A percentile compares a stretch with the other conserved stretches of the same genome.
These are phyloP conservation scores for Alectoris magna DNA, from an alignment of 2,797 vertebrate species.

Conservation along the genomic window DNA sequence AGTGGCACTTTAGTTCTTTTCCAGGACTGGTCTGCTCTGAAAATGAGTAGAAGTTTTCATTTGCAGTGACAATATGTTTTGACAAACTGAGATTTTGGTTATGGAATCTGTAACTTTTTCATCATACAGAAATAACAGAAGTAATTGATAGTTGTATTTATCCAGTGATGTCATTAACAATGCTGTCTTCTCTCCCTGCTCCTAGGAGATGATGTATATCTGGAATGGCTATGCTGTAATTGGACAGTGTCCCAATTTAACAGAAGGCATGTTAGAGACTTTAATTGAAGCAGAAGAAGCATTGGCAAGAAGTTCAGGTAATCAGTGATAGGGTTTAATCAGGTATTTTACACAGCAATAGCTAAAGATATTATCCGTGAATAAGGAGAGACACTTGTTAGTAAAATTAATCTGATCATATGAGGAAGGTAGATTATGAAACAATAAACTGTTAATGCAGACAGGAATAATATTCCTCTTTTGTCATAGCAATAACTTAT, in stretches of 20 bases:
- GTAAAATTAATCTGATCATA: constrained; percentile 23
- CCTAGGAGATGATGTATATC: constrained; percentile 99
- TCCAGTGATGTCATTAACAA: background rate
- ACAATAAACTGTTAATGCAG: background rate
- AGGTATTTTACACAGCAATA: background rate
- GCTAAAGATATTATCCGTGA: background rate
- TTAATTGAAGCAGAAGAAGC: constrained; percentile 88
- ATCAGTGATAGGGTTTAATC: constrained; percentile 44
- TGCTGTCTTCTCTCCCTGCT: constrained; percentile 30
- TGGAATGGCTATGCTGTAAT: constrained; percentile 98
- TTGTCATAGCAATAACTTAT: background rate
- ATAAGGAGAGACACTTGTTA: background rate
- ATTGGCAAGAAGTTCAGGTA: constrained; percentile 89
- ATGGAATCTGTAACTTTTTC: background rate
- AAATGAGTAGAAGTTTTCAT: background rate
- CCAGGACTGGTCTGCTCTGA: constrained; percentile 5
- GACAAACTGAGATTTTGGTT: constrained; percentile 15
- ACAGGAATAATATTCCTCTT: constrained; percentile 13
- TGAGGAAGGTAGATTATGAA: background rate
- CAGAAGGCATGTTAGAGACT: constrained; percentile 92
- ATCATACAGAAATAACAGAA: background rate
- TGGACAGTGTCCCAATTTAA: constrained; percentile 93
- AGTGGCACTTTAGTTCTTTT: background rate
- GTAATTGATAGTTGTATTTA: background rate
- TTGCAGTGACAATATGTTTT: background rate